Conservation (phyloP, 2,888 invertebrate genomes). For the Epinotia bilunana region DNA sequence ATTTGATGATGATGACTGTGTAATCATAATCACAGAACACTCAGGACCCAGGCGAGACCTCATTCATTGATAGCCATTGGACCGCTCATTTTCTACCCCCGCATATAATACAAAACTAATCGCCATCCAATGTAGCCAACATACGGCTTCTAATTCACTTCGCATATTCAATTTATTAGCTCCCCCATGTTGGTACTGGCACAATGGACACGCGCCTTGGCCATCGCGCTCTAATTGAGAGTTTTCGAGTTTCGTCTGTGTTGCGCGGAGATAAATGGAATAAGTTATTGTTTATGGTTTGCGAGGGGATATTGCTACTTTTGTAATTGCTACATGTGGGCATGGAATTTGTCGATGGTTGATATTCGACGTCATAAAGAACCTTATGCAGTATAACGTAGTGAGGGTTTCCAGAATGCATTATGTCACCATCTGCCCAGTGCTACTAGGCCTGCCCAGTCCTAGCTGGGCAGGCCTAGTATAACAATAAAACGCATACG, state of each 20-base stretch:
- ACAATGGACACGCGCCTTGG: conserved; percentile 59
- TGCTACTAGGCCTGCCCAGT: no score
- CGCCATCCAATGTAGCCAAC: conserved; percentile 43
- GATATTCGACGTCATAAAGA: neutral
- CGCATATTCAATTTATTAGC: conserved; percentile 63
- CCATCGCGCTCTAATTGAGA: conserved; percentile 49
- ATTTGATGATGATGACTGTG: conserved; percentile 1
- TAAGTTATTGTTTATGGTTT: conserved; percentile 41
- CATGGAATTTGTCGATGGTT: conserved; percentile 18
- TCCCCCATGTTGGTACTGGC: conserved; percentile 48
- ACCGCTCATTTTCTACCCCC: conserved; percentile 29
- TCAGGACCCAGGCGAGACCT: conserved; percentile 7
- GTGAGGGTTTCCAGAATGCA: no score
- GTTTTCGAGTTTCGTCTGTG: conserved; percentile 44
- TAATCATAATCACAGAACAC: neutral
- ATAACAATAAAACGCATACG: no score
- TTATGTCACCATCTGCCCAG: no score
- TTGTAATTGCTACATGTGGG: conserved; percentile 33
- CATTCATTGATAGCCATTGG: conserved; percentile 10
- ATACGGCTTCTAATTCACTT: conserved; percentile 70
- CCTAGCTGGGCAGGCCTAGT: no score
- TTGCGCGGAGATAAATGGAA: conserved; percentile 37
- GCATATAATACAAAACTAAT: conserved; percentile 42
- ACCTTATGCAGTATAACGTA: neutral
- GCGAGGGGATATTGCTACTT: conserved; percentile 29